phyloP scores from a whole-genome alignment of 2,797 vertebrate species.

The Decapterus maruadsi region DNA sequence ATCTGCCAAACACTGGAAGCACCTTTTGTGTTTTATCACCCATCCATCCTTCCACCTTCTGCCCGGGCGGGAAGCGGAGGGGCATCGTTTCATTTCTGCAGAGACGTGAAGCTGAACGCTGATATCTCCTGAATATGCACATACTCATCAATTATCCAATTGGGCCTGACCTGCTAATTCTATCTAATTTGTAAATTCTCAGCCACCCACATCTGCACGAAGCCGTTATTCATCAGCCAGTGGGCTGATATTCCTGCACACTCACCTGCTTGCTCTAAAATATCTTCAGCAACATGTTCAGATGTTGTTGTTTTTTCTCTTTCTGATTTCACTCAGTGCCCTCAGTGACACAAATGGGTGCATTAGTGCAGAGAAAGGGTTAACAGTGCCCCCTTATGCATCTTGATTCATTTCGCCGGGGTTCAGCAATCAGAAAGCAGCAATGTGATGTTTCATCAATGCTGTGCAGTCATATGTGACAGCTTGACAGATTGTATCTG shows the following conservation, averaged over 20 bases:
- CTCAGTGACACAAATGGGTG: background rate
- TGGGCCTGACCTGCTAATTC: background rate
- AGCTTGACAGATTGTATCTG: slow-evolving; percentile 33
- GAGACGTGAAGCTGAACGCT: slow-evolving; percentile 1
- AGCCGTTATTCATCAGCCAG: slow-evolving; percentile 18
- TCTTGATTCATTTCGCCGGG: background rate
- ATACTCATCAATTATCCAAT: slow-evolving; percentile 26
- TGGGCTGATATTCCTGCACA: background rate
- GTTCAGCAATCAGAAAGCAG: background rate
- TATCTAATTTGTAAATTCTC: slow-evolving; percentile 27
- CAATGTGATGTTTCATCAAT: slow-evolving; percentile 32
- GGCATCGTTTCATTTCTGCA: background rate
- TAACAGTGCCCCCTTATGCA: background rate
- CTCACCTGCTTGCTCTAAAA: background rate
- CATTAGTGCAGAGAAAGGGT: background rate
- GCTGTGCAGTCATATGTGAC: slow-evolving; percentile 4
- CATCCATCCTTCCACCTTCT: no score
- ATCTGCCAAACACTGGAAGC: slow-evolving; percentile 5
- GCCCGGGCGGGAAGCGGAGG: no score
- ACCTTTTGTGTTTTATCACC: slow-evolving; percentile 7
- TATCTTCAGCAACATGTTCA: background rate
- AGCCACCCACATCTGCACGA: slow-evolving; percentile 19
- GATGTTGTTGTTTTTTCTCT: background rate
- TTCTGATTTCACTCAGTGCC: background rate
- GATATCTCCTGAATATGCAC: background rate